Conservation (phyloP, 2,888 invertebrate species). For the Teleiodes luculella region DNA sequence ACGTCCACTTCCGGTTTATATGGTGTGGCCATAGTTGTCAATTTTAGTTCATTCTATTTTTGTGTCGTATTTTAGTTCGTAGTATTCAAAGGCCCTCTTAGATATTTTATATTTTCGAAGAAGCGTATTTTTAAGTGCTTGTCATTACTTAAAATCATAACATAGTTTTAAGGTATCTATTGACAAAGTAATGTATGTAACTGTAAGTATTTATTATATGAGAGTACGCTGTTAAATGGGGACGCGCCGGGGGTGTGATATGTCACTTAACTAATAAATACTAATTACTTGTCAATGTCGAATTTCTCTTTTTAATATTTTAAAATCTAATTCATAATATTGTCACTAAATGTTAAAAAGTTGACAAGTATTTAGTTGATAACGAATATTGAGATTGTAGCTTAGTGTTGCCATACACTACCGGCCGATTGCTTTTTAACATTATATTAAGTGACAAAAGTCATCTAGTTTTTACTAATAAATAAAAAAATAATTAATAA, state of each 20-base stretch:
- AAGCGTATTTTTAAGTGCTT: slow-evolving; percentile 49
- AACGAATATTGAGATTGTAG: slow-evolving; percentile 38
- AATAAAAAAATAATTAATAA: slow-evolving; percentile 46
- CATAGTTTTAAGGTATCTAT: slow-evolving; percentile 65
- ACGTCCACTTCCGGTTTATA: no score
- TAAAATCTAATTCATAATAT: background rate
- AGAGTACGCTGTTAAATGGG: slow-evolving; percentile 51
- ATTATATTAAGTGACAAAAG: slow-evolving; percentile 52
- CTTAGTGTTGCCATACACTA: slow-evolving; percentile 54
- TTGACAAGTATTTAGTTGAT: slow-evolving; percentile 2
- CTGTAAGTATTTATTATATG: slow-evolving; percentile 72
- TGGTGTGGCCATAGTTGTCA: no score
- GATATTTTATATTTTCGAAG: background rate
- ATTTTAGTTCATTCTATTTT: no score
- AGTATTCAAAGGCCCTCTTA: background rate
- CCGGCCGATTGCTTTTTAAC: slow-evolving; percentile 62
- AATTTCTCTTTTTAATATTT: background rate
- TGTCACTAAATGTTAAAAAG: background rate
- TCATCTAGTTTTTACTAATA: slow-evolving; percentile 72
- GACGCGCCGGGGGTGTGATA: slow-evolving; percentile 41
- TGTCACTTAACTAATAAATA: slow-evolving; percentile 33
- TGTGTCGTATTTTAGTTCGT: no score
- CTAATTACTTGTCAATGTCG: background rate
- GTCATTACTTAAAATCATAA: slow-evolving; percentile 57
- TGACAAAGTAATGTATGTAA: slow-evolving; percentile 65